A percentile compares a stretch with the other conserved stretches of the same genome.
Conservation (phyloP, 2,113 vertebrate species). For the Phyllopteryx taeniolatus region DNA sequence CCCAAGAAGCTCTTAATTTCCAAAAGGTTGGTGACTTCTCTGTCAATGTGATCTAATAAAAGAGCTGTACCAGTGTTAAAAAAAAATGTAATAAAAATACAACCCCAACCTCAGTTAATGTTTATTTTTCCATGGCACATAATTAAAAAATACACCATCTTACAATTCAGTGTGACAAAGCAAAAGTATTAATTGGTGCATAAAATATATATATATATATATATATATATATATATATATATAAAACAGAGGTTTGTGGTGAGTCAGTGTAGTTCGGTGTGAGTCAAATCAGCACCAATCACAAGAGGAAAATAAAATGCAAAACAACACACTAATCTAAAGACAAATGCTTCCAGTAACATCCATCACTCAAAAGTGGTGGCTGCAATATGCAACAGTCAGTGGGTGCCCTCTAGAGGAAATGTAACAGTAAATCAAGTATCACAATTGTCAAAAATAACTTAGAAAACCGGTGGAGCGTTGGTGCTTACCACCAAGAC, state of each 20-base stretch:
- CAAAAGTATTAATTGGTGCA: conserved; percentile 53
- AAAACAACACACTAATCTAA: conserved; percentile 25
- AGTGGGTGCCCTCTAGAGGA: conserved; percentile 45
- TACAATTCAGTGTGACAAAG: conserved; percentile 52
- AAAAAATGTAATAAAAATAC: conserved; percentile 4
- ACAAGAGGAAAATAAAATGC: conserved; percentile 10
- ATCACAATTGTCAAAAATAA: conserved; percentile 58
- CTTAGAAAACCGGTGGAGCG: conserved; percentile 50
- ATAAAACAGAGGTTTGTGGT: conserved; percentile 38
- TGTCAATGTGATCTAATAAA: not conserved
- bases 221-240: too few species aligned
- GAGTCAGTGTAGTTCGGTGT: conserved; percentile 40
- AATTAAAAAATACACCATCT: conserved; percentile 39
- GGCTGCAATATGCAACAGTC: conserved; percentile 75
- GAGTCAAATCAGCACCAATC: conserved; percentile 34
- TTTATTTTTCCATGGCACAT: conserved; percentile 60
- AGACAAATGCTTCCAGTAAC: conserved; percentile 39
- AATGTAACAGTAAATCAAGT: conserved; percentile 40
- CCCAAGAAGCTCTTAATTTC: too few species aligned
- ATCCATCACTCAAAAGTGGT: conserved; percentile 34
- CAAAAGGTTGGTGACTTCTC: not conserved
- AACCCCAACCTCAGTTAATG: conserved; percentile 26
- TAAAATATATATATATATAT: conserved; percentile 30
- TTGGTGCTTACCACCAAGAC: conserved; percentile 51
- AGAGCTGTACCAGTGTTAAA: not conserved